Conservation (phyloP, 2,113 vertebrate species). For the Dendrocopos noguchii region DNA sequence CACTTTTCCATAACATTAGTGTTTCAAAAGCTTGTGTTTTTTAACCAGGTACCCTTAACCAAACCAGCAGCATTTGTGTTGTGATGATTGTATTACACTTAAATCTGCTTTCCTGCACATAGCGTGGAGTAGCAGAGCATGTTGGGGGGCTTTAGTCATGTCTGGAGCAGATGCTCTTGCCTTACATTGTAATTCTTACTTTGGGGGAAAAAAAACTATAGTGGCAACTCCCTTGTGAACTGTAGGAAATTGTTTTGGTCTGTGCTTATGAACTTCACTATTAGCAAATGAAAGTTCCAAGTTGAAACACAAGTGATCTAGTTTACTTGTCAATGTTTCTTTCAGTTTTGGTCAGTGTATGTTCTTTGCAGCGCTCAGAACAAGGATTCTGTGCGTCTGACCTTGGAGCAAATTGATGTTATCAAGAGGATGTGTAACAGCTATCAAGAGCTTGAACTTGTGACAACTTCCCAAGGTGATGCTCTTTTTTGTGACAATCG, state of each 20-base stretch:
- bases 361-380: constrained; percentile 87
- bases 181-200: background rate
- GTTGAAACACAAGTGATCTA: background rate
- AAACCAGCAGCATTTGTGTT: background rate
- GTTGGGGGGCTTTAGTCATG: background rate
- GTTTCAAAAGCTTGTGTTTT: background rate
- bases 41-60: background rate
- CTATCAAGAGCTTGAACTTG: constrained; percentile 86
- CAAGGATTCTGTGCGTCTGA: constrained; percentile 87
- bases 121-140: background rate
- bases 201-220: background rate
- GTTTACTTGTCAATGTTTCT: constrained; percentile 45
- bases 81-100: background rate
- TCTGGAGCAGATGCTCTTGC: background rate
- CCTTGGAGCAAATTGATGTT: constrained; percentile 92
- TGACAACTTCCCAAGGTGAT: constrained; percentile 84
- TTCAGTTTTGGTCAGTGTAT: constrained; percentile 90
- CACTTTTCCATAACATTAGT: background rate
- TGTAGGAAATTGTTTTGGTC: background rate
- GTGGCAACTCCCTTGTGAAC: background rate
- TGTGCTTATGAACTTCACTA: background rate
- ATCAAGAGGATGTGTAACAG: constrained; percentile 86
- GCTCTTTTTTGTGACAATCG: background rate
- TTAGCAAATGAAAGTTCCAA: background rate
- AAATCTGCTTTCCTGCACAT: accelerated